These are phyloP conservation scores for Isurus oxyrinchus DNA, from an alignment of 2,113 vertebrate species.

Conservation along the genomic window DNA sequence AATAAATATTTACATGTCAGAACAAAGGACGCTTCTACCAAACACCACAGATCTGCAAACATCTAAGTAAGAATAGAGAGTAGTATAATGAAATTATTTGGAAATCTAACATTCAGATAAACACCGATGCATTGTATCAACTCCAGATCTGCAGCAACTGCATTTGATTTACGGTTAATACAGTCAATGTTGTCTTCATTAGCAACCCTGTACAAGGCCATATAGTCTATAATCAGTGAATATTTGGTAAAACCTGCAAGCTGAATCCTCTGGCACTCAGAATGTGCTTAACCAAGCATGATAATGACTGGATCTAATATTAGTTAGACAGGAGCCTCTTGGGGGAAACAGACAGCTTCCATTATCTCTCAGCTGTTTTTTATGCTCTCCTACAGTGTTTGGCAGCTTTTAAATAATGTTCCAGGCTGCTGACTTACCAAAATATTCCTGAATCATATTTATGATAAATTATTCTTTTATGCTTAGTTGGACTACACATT, in stretches of 20 bases:
- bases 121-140: background rate
- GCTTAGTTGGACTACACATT: background rate
- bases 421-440: background rate
- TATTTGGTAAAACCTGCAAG: background rate
- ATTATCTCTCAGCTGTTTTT: background rate
- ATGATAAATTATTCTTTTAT: background rate
- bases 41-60: background rate
- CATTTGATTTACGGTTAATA: background rate
- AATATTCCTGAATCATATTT: background rate
- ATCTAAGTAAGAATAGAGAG: background rate
- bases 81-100: background rate
- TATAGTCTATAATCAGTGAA: slow-evolving; percentile 13
- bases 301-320: slow-evolving; percentile 13
- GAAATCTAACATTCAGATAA: background rate
- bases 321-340: background rate
- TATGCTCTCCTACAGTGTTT: background rate
- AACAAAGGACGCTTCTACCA: background rate
- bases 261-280: background rate
- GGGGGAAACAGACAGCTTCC: background rate
- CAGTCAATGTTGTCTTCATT: background rate
- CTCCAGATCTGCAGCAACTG: background rate
- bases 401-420: background rate
- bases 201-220: background rate
- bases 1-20: background rate
- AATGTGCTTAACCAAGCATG: background rate